Evolutionary conservation across 2,888 invertebrate genomes (phyloP), one percentile per base, ranked within the genome.

Genomic region (Apocheima hispidaria): DNA sequence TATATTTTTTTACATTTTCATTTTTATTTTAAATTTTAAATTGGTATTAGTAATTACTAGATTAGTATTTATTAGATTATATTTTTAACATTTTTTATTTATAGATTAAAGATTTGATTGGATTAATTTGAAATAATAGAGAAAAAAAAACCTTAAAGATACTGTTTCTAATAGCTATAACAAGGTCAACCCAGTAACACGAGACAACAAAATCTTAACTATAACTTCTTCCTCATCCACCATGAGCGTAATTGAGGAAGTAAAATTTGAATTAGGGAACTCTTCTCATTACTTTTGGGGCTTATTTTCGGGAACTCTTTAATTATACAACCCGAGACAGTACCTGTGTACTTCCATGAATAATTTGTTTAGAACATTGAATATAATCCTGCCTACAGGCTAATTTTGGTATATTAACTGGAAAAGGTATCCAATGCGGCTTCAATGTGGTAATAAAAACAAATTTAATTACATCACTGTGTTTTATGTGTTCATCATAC

Each of bases 211-310:
- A 40, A 40, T 40, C 10, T 2, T 40, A 38, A 18, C 36, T 38
- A 12, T 38, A 38, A 38, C 14, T 14, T 7, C 12, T 18, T 3
- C 5, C 30, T 35, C 9, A 36, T 38, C 7, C 5, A 12, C 10
- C 12, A 40, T 40, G 40, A 40, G 12, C 40, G 12, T 49, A 48
- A 50, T 50, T 38, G 36, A 21, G 18, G 4, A 55, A 51, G 28
- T 51, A 61, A 52, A 41, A 41, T 61, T 60, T 23, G 55, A 46
- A 46, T 48, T 56, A 43, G 30, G 33, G 18, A 46, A 48, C 26
- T 40, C 38, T 38, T 57, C n/a, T 33, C 14, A 30, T 18, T 35
- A 49, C 40, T 52, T 43, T 50, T 44, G 38, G 18, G 51, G 51
- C 51, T 59, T 48, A 40, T n/a, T 53, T 59, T 23, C 10, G 5